Base-by-base conservation (phyloP, 2,888 invertebrate species). In the Ethmia dodecea region DNA sequence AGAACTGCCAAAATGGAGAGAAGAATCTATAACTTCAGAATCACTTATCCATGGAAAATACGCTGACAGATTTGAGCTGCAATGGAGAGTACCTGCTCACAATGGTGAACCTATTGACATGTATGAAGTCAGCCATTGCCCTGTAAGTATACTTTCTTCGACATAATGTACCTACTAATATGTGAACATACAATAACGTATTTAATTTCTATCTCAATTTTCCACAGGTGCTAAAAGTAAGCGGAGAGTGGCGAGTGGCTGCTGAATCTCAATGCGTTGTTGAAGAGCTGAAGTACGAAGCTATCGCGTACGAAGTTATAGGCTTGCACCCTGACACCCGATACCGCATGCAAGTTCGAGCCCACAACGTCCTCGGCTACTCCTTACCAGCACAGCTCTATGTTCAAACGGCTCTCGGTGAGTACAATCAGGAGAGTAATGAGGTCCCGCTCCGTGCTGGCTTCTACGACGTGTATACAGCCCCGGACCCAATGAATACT, bases 71-170 rank as follows among this genome's bases (percentile, higher is more conserved):
- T 95, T 91, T 64, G 94, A 95, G 60, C 72, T 96, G 12, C 88
- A 91, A 60, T 97, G 96, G 96, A 91, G 90, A 55, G 90, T 93
- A 32, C 96, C 96, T 0, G 91, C 92, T 32, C 94, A 96, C 64
- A 97, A 97, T 74, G 97, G 97, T 5, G 95, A 95, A 75, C 93
- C 92, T 14, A 96, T 97, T 60, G 93, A 94, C 63, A 88, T 88
- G 70, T 97, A 96, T 74, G 89, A 92, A 69, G 89, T 97, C 46
- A 90, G 88, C 66, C 94, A 92, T 73, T 95, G 95, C 70, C 90
- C 92, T 64, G 94, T 95, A 87, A 90, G 76, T 74, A 30, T 24
- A 22, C 4, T 22, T 22, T 4, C 22, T n/a, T 22, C 22, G n/a
- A 22, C n/a, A 22, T 22, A n/a, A n/a, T n/a, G n/a, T n/a, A n/a